Percentiles rank a stretch among this genome's conserved stretches.
Conservation (phyloP, 2,888 invertebrate species). For the Allophyes oxyacanthae region DNA sequence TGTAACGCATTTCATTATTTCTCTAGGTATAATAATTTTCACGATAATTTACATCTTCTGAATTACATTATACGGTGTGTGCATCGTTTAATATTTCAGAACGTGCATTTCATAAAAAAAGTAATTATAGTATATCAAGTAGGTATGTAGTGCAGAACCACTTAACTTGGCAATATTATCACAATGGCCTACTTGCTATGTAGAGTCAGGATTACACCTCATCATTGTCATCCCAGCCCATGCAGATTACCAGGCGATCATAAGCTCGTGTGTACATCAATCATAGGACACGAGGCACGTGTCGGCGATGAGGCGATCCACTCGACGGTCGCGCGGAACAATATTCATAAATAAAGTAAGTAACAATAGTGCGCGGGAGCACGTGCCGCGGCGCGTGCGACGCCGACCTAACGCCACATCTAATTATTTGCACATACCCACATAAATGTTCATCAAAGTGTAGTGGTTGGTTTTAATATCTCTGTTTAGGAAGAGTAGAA, state of each 20-base stretch:
- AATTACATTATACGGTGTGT: too few species aligned
- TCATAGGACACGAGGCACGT: constrained; percentile 69
- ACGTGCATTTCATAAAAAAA: too few species aligned
- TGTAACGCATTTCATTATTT: too few species aligned
- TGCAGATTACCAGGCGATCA: constrained; percentile 64
- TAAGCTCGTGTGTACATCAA: constrained; percentile 72
- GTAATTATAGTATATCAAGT: too few species aligned
- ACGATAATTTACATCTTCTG: too few species aligned
- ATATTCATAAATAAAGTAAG: constrained; percentile 86
- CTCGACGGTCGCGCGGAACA: constrained; percentile 69
- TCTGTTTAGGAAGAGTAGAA: not conserved
- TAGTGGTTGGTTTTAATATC: constrained; percentile 48
- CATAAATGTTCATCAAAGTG: constrained; percentile 61
- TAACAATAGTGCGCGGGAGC: constrained; percentile 73
- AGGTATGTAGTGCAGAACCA: too few species aligned
- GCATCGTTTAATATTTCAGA: too few species aligned
- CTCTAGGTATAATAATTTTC: too few species aligned
- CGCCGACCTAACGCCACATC: constrained; percentile 69
- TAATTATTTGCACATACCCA: constrained; percentile 81
- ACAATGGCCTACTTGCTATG: not conserved
- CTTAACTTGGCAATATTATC: constrained; percentile 2
- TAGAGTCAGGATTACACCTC: constrained; percentile 44
- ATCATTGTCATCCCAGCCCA: constrained; percentile 47
- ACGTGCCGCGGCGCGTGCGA: constrained; percentile 64
- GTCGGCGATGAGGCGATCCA: constrained; percentile 74